Conservation (phyloP, 2,113 vertebrate genomes). For the Murina feae region DNA sequence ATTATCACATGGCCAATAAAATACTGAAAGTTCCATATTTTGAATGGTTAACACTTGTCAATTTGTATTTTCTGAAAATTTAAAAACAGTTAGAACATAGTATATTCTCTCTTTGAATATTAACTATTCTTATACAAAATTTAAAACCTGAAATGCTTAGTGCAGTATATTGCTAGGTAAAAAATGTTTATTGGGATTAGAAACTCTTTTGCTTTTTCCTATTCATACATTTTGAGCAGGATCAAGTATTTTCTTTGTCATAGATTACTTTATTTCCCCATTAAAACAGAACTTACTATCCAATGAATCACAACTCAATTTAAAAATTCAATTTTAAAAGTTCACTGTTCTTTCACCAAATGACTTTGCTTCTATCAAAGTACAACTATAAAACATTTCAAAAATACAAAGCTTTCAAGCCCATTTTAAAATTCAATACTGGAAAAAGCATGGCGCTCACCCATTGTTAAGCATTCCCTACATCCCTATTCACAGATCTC, state of each 20-base stretch:
- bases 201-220: background rate
- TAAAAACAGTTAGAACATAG: background rate
- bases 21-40: background rate
- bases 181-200: background rate
- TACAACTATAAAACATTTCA: constrained; percentile 2
- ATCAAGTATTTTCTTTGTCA: background rate
- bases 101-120: background rate
- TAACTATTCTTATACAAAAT: background rate
- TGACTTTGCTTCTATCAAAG: background rate
- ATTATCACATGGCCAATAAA: background rate
- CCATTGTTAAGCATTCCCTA: background rate
- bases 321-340: constrained; percentile 34
- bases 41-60: background rate
- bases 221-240: background rate
- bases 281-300: constrained; percentile 5
- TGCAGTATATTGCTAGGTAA: background rate
- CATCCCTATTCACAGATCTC: background rate
- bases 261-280: background rate
- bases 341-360: constrained; percentile 15
- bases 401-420: constrained; percentile 8
- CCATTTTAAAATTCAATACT: background rate
- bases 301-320: constrained; percentile 25
- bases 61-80: constrained; percentile 11
- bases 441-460: background rate
- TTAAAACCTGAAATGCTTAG: background rate